These are phyloP conservation scores for Odontothrips loti DNA, from an alignment of 2,888 invertebrate species.

Conservation along the genomic window DNA sequence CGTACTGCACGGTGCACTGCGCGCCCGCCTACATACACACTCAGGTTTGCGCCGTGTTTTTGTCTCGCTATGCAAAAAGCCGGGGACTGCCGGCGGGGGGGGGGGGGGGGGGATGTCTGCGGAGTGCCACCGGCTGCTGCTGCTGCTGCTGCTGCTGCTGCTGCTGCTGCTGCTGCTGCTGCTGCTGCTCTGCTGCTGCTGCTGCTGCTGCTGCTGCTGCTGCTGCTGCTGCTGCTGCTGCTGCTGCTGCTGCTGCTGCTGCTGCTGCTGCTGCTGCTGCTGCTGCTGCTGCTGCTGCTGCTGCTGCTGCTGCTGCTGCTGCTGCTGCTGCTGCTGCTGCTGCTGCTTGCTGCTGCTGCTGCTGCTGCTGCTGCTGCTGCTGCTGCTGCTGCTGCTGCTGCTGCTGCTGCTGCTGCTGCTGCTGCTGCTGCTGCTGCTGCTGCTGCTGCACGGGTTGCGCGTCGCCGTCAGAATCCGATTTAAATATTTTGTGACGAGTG, in stretches of 20 bases:
- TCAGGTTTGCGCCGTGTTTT: too few relatives aligned
- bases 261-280: neutral
- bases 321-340: neutral
- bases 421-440: neutral
- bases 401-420: neutral
- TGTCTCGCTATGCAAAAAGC: too few relatives aligned
- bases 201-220: neutral
- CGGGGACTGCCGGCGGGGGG: too few relatives aligned
- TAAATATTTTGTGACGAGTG: conserved; percentile 21
- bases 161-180: neutral
- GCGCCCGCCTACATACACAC: too few relatives aligned
- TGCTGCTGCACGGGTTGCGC: neutral
- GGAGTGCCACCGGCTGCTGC: too few relatives aligned
- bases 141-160: neutral
- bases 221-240: neutral
- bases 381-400: neutral
- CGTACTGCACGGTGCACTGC: too few relatives aligned
- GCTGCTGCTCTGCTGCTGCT: neutral
- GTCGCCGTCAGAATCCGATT: conserved; percentile 13
- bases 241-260: neutral
- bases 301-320: neutral
- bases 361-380: neutral
- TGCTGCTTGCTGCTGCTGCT: neutral
- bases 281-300: neutral
- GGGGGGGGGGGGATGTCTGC: too few relatives aligned